phyloP scores from a whole-genome alignment of 2,888 invertebrate genomes.

The Melanophora roralis region DNA sequence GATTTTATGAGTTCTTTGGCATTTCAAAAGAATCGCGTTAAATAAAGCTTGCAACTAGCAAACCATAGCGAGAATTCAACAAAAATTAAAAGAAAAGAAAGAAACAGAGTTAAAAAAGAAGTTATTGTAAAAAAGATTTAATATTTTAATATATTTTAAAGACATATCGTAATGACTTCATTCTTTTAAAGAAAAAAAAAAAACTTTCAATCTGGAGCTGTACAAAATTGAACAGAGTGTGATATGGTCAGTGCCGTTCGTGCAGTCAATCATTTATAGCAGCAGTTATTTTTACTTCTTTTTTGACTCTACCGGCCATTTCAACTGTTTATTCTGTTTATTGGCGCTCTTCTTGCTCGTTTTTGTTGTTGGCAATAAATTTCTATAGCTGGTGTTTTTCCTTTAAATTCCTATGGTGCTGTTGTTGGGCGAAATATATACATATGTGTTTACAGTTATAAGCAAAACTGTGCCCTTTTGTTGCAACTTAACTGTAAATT shows the following conservation, averaged over 20 bases:
- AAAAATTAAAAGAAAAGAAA: neutral
- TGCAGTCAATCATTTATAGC: constrained; percentile 43
- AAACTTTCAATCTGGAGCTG: neutral
- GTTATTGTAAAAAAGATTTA: neutral
- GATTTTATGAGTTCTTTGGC: constrained; percentile 41
- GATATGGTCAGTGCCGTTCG: constrained; percentile 44
- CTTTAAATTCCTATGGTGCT: neutral
- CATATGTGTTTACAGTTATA: too few species aligned
- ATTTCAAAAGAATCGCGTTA: constrained; percentile 8
- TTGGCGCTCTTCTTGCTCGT: neutral
- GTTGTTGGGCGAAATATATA: neutral
- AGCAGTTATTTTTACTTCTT: constrained; percentile 31
- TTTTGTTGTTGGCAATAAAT: neutral
- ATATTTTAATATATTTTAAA: neutral
- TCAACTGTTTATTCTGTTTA: too few species aligned
- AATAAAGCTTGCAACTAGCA: constrained; percentile 27
- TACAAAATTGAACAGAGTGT: constrained; percentile 2
- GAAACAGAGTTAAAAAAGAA: constrained; percentile 4
- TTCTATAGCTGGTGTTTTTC: constrained; percentile 14
- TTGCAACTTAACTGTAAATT: too few species aligned
- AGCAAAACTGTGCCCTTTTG: too few species aligned
- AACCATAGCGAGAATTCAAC: constrained; percentile 29
- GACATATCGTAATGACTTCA: neutral
- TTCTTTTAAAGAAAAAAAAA: constrained; percentile 27
- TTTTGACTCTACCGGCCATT: constrained; percentile 1